Evolutionary conservation across 2,888 invertebrate genomes (phyloP).

Genomic region (Taphrorychus bicolor): DNA sequence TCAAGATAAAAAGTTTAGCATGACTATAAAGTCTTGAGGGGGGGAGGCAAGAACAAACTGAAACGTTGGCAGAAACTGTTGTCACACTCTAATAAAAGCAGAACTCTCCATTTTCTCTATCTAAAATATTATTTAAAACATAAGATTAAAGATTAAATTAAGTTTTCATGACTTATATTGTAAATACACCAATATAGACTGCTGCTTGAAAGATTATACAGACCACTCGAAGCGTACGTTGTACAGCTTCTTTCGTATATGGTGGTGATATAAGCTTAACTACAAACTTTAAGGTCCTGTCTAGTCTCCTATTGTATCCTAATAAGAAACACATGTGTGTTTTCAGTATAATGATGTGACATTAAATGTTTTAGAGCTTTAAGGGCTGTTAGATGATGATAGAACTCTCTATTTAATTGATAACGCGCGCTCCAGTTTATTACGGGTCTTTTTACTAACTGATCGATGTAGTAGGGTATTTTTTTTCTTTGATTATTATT

Average conservation of each 20-base stretch:
- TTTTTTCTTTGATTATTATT: not conserved
- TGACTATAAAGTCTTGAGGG: too few species aligned
- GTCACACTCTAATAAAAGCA: not conserved
- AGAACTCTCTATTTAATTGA: conserved; percentile 7
- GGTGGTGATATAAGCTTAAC: not conserved
- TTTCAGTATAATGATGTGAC: conserved; percentile 15
- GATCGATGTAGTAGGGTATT: conserved; percentile 3
- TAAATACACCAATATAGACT: conserved; percentile 33
- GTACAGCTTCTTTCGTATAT: conserved; percentile 3
- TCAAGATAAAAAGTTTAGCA: too few species aligned
- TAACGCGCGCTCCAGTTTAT: conserved; percentile 24
- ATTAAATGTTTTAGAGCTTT: conserved; percentile 37
- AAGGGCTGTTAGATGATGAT: conserved; percentile 29
- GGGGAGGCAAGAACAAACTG: too few species aligned
- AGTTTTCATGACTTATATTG: conserved; percentile 11
- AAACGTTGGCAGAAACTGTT: too few species aligned
- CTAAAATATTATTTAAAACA: not conserved
- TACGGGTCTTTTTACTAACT: conserved; percentile 28
- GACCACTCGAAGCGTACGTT: not conserved
- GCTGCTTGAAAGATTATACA: conserved; percentile 12
- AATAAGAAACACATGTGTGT: conserved; percentile 23
- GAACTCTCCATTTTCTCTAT: not conserved
- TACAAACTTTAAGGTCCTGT: conserved; percentile 20
- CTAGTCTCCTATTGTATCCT: conserved; percentile 30
- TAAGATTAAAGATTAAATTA: not conserved